Conservation (phyloP, 1,140 invertebrate species). For the Luehdorfia chinensis region DNA sequence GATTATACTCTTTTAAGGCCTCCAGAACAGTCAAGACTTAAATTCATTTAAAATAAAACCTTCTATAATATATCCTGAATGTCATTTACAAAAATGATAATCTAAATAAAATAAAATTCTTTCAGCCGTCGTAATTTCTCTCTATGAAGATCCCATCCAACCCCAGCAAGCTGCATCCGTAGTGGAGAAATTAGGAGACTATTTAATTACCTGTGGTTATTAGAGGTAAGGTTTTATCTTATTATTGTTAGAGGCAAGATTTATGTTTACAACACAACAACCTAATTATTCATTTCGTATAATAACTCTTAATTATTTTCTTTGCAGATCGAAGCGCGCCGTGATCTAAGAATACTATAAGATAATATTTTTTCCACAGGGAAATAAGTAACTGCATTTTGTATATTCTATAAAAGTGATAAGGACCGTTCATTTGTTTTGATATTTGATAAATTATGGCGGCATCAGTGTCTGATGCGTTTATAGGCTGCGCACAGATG, state of each 20-base stretch:
- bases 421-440: constrained; percentile 76
- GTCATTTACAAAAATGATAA: too few relatives aligned
- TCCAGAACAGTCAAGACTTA: too few relatives aligned
- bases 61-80: too few relatives aligned
- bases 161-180: constrained; percentile 95
- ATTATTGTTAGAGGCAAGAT: constrained; percentile 4
- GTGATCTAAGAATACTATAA: constrained; percentile 78
- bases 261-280: too few relatives aligned
- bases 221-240: constrained; percentile 78
- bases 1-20: too few relatives aligned
- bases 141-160: constrained; percentile 96
- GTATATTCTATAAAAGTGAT: constrained; percentile 78
- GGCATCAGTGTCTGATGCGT: constrained; percentile 67
- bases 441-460: constrained; percentile 74
- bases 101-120: too few relatives aligned
- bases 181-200: constrained; percentile 96
- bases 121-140: constrained; percentile 92
- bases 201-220: constrained; percentile 95
- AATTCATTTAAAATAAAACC: too few relatives aligned
- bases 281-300: background rate
- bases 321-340: constrained; percentile 73
- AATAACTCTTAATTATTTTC: constrained; percentile 30
- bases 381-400: constrained; percentile 79
- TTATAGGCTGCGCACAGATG: constrained; percentile 55
- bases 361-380: constrained; percentile 78